Evolutionary conservation across 2,113 vertebrate genomes (phyloP).

Genomic region (Sporophila hypoxantha): DNA sequence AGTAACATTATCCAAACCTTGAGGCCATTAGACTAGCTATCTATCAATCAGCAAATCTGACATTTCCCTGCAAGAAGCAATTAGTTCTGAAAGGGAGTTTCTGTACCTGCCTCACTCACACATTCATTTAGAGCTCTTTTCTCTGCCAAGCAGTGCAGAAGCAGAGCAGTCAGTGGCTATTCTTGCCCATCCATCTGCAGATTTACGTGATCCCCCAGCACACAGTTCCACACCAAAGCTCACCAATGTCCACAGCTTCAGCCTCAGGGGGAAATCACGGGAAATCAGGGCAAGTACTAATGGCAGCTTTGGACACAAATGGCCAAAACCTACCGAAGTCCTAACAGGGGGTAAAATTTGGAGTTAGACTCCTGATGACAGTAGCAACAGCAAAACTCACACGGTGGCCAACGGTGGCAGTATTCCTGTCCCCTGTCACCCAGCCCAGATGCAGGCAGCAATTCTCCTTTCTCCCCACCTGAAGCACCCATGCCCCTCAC

Average conservation of each 20-base stretch:
- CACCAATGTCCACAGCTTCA: background rate
- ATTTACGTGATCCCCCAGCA: background rate
- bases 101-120: background rate
- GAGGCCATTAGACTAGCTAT: background rate
- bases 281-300: background rate
- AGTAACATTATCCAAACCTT: background rate
- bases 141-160: background rate
- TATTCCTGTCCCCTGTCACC: background rate
- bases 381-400: background rate
- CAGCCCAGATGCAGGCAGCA: background rate
- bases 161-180: background rate
- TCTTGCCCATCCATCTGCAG: background rate
- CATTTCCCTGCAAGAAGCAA: background rate
- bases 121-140: background rate
- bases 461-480: background rate
- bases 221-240: background rate
- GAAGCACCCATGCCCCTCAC: background rate
- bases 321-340: background rate
- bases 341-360: background rate
- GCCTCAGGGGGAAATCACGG: background rate
- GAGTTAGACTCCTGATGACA: background rate
- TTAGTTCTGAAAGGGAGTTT: background rate
- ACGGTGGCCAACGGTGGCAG: rapidly evolving
- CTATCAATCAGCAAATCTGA: background rate
- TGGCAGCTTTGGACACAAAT: rapidly evolving